Percentiles rank a stretch among this genome's conserved stretches.
phyloP scores from a whole-genome alignment of 2,888 invertebrate species.

The Ligdia adustata region DNA sequence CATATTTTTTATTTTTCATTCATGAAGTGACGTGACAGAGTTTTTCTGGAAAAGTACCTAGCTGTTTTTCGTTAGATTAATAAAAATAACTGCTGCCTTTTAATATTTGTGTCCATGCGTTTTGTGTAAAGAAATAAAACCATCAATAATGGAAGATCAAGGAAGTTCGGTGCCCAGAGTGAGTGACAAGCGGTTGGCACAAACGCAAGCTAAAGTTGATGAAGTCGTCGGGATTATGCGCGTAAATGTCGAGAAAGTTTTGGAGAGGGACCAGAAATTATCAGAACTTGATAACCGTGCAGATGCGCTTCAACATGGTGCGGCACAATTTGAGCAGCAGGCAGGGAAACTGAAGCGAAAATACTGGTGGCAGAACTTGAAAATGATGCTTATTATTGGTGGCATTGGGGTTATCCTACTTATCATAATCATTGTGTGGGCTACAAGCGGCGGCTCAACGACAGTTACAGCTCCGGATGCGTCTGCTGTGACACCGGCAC shows the following conservation, averaged over 20 bases:
- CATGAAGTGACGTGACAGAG: background rate
- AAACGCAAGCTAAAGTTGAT: conserved; percentile 81
- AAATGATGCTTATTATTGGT: conserved; percentile 97
- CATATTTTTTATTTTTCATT: background rate
- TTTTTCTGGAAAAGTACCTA: background rate
- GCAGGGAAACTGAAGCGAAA: conserved; percentile 98
- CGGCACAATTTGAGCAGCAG: conserved; percentile 98
- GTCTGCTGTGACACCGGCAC: conserved; percentile 31
- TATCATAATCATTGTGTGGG: conserved; percentile 91
- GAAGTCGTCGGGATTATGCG: conserved; percentile 97
- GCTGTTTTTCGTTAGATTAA: background rate
- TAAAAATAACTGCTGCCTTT: too few relatives aligned
- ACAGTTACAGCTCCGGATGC: conserved; percentile 42
- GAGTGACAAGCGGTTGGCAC: conserved; percentile 79
- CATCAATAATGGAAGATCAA: conserved; percentile 78
- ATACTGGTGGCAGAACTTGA: conserved; percentile 99
- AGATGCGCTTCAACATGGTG: conserved; percentile 96
- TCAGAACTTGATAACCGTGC: conserved; percentile 97
- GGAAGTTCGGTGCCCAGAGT: conserved; percentile 77
- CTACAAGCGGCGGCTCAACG: conserved; percentile 52
- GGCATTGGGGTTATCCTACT: conserved; percentile 92
- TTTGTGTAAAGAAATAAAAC: too few relatives aligned
- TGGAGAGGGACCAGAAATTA: conserved; percentile 97
- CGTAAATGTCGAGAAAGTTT: conserved; percentile 97
- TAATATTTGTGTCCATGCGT: too few relatives aligned